Base-by-base conservation (phyloP, 1,140 invertebrate species). In the Lordiphosa collinella region DNA sequence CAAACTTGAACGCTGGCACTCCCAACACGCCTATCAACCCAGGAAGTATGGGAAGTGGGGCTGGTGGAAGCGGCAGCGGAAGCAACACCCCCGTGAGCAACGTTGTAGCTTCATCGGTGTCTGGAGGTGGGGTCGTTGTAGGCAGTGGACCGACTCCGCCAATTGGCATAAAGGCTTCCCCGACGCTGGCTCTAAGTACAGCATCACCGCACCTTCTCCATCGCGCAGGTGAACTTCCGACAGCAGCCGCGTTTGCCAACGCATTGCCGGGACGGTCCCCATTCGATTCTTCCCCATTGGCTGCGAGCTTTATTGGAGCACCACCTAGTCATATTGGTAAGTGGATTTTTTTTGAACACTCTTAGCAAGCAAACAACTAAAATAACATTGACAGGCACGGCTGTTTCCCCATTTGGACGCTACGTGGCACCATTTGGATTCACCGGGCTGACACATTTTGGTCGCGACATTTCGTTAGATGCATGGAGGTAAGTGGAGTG, bases 341-440 rank as follows among this genome's bases (percentile, higher is more conserved):
- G 75, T 53, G 32, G 65, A 4, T 22, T 49, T 32, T 22, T 22
- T 6, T 22, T n/a, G 0, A 5, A 18, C 34, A 9, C 2, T 16
- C 6, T 16, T 2, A 3, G 0, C 22, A 6, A 6, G 5, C 7
- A 7, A 13, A 34, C 35, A 12, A 14, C 1, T 1, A n/a, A 10
- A 9, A 25, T 14, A 31, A 7, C 56, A 13, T 56, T 29, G 3
- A 50, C 35, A 88, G 86, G 86, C 22, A 86, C 86, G 35, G 71
- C 93, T 56, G 92, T 95, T 76, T 94, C 94, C 12, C 94, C 94
- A 34, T 96, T 95, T 88, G 93, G 92, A 22, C 91, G 95, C 44
- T 96, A 95, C 90, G 93, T 76, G 4, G 62, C 66, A 11, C 79
- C 78, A 14, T 88, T 88, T 37, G 78, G 86, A n/a, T 88, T 88